A percentile compares a stretch with the other conserved stretches of the same genome.
phyloP scores from a whole-genome alignment of 2,888 invertebrate genomes.

The Mythimna vitellina region DNA sequence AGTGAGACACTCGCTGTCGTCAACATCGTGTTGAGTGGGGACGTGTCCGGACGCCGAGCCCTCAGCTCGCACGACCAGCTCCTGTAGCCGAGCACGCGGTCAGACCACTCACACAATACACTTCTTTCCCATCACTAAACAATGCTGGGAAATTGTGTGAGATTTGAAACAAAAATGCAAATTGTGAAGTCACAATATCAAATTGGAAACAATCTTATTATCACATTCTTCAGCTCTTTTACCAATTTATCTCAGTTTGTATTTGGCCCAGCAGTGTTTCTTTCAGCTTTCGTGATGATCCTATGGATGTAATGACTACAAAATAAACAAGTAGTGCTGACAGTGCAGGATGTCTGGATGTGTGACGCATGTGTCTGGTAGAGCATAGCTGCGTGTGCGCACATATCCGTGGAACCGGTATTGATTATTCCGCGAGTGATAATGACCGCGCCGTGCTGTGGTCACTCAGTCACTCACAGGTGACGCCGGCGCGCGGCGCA shows the following conservation, averaged over 20 bases:
- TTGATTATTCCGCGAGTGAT: background rate
- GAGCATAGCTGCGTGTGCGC: background rate
- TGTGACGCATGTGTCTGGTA: background rate
- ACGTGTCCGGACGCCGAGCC: background rate
- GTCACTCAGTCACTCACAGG: conserved; percentile 8
- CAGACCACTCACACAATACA: background rate
- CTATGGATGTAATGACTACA: background rate
- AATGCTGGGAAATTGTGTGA: conserved; percentile 9
- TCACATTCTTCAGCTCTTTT: background rate
- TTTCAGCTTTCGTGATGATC: background rate
- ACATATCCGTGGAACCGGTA: conserved; percentile 8
- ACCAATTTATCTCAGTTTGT: background rate
- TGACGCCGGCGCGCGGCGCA: background rate
- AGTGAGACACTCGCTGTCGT: background rate
- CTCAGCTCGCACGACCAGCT: background rate
- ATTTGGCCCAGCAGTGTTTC: background rate
- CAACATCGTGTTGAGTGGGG: background rate
- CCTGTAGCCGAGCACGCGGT: background rate
- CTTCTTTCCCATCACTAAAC: conserved; percentile 13
- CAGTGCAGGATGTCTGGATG: background rate
- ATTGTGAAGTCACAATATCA: background rate
- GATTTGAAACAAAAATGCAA: conserved; percentile 5
- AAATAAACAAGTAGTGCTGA: conserved; percentile 3
- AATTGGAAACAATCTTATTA: background rate
- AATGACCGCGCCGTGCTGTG: conserved; percentile 14